Evolutionary conservation across 2,113 vertebrate species (phyloP).

Genomic region (human (Homo sapiens)): DNA sequence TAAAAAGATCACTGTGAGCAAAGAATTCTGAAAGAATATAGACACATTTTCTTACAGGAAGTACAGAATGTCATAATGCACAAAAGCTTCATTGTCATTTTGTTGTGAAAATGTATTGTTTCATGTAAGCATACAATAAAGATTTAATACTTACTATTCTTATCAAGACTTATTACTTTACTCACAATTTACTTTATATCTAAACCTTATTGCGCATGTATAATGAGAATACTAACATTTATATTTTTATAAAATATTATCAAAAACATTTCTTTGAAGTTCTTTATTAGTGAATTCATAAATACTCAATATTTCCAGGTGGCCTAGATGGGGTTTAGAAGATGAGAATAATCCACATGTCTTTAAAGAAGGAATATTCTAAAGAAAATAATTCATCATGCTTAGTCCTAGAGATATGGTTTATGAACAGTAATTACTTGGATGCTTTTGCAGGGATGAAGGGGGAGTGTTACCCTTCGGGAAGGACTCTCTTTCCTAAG

Average conservation of each 20-base stretch:
- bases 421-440: not conserved
- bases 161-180: not conserved
- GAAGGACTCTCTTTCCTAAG: not conserved
- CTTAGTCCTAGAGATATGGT: not conserved
- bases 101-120: not conserved
- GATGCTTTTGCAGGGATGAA: not conserved
- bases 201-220: not conserved
- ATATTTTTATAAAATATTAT: not conserved
- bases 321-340: not conserved
- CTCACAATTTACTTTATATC: not conserved
- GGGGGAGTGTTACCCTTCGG: not conserved
- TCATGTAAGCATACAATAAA: not conserved
- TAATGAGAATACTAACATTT: not conserved
- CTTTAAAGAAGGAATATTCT: not conserved
- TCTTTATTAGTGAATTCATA: not conserved
- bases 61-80: not conserved
- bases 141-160: not conserved
- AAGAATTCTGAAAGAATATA: not conserved
- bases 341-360: not conserved
- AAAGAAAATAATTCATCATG: not conserved
- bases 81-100: not conserved
- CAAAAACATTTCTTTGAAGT: not conserved
- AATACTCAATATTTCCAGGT: not conserved
- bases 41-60: not conserved
- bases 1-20: not conserved